Percentiles rank a stretch among this genome's conserved stretches.
phyloP scores from a whole-genome alignment of 2,888 invertebrate genomes.

The Hartigia nigra region DNA sequence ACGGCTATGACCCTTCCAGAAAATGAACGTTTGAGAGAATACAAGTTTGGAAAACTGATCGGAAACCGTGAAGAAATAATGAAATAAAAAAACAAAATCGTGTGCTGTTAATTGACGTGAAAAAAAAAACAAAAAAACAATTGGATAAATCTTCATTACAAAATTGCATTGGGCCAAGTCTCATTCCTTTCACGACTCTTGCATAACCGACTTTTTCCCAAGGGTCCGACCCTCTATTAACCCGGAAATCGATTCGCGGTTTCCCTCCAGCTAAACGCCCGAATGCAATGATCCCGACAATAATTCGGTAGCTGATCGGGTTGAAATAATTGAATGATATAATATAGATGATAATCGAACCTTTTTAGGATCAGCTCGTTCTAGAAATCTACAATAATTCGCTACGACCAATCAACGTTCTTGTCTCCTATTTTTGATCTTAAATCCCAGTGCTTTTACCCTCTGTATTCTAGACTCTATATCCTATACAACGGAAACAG shows the following conservation, averaged over 20 bases:
- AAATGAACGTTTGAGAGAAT: too few relatives aligned
- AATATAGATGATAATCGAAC: not conserved
- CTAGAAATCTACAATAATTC: not conserved
- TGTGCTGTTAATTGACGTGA: not conserved
- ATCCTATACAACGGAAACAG: not conserved
- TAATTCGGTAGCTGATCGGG: not conserved
- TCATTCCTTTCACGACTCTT: not conserved
- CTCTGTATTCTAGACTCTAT: not conserved
- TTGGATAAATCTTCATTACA: not conserved
- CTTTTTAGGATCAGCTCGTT: not conserved
- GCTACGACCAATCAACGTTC: not conserved
- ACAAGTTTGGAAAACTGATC: too few relatives aligned
- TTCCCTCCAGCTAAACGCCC: constrained; percentile 7
- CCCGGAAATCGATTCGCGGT: constrained; percentile 53
- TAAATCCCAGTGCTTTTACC: not conserved
- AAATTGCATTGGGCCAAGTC: not conserved
- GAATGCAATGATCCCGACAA: constrained; percentile 3
- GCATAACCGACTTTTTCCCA: constrained; percentile 44
- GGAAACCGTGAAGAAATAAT: too few relatives aligned
- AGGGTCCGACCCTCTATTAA: constrained; percentile 42
- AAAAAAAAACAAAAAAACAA: not conserved
- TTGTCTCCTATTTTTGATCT: not conserved
- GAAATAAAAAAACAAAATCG: not conserved
- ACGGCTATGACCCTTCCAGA: too few relatives aligned
- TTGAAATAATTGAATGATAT: not conserved